Conservation (phyloP, 2,797 vertebrate genomes). For the Macropodus opercularis region DNA sequence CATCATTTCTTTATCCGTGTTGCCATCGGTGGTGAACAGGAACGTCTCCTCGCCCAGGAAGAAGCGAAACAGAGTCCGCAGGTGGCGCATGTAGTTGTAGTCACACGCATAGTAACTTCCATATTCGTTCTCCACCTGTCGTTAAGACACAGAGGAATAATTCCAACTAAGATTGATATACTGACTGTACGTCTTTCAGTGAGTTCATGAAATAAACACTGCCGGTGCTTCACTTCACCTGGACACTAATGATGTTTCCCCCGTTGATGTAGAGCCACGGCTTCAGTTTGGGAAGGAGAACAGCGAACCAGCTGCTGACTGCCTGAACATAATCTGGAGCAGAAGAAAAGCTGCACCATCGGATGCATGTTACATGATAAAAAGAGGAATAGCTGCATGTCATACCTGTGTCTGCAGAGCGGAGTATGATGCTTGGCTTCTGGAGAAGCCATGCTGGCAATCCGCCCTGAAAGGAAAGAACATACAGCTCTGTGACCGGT, state of each 20-base stretch:
- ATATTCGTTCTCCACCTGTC: constrained; percentile 96
- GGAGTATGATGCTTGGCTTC: constrained; percentile 87
- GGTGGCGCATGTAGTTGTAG: constrained; percentile 87
- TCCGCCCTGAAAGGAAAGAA: constrained; percentile 84
- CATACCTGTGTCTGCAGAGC: constrained; percentile 88
- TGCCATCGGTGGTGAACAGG: constrained; percentile 93
- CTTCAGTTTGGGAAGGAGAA: constrained; percentile 89
- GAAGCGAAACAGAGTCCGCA: constrained; percentile 84
- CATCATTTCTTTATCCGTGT: constrained; percentile 81
- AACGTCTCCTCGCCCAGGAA: constrained; percentile 86
- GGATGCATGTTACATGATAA: not conserved
- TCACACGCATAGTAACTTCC: constrained; percentile 94
- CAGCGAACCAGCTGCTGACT: constrained; percentile 88
- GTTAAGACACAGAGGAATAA: not conserved
- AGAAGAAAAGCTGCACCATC: constrained; percentile 13
- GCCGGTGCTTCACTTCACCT: no score
- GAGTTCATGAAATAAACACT: no score
- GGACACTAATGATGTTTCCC: constrained; percentile 94
- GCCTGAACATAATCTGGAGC: constrained; percentile 88
- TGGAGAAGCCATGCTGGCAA: constrained; percentile 93
- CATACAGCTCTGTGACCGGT: not conserved
- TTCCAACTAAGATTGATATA: constrained; percentile 1
- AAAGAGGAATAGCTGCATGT: not conserved
- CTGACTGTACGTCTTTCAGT: no score
- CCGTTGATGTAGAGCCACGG: constrained; percentile 90